These are phyloP conservation scores for Lasioglossum leucozonium DNA, from an alignment of 2,888 invertebrate genomes.

Conservation along the genomic window DNA sequence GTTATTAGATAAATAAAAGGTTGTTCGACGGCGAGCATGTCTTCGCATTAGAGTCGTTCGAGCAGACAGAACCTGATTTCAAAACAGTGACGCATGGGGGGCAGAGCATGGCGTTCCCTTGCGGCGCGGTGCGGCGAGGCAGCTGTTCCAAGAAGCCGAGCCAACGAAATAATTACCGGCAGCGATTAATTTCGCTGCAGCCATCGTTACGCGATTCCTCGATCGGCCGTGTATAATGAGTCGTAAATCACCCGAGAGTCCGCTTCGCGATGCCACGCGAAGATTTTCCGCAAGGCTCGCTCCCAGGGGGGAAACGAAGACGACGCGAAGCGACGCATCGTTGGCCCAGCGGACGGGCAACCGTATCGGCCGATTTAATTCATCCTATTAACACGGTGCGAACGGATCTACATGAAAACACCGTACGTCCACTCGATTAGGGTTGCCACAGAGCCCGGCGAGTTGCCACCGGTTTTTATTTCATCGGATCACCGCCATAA, in stretches of 20 bases:
- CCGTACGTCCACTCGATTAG: slow-evolving; percentile 6
- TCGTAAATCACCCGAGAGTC: slow-evolving; percentile 49
- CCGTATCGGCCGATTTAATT: slow-evolving; percentile 58
- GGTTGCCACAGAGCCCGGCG: slow-evolving; percentile 26
- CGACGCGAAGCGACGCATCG: background rate
- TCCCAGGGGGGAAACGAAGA: slow-evolving; percentile 39
- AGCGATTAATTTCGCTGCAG: slow-evolving; percentile 50
- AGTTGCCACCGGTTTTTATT: background rate
- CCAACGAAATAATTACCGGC: slow-evolving; percentile 55
- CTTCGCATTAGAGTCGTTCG: background rate
- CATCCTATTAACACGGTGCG: slow-evolving; percentile 45
- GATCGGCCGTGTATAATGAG: slow-evolving; percentile 50
- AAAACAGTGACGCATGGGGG: slow-evolving; percentile 2
- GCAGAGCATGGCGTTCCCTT: background rate
- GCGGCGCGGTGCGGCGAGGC: background rate
- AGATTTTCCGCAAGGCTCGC: slow-evolving; percentile 39
- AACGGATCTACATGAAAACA: slow-evolving; percentile 45
- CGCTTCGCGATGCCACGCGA: slow-evolving; percentile 30
- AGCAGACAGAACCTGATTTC: slow-evolving; percentile 10
- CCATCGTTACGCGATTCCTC: slow-evolving; percentile 57
- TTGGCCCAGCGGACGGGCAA: slow-evolving; percentile 27
- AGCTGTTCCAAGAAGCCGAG: slow-evolving; percentile 35
- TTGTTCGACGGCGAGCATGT: background rate
- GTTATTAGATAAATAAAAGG: no score
- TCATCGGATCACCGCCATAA: background rate